phyloP scores from a whole-genome alignment of 2,113 vertebrate genomes.

The Onychostruthus taczanowskii region DNA sequence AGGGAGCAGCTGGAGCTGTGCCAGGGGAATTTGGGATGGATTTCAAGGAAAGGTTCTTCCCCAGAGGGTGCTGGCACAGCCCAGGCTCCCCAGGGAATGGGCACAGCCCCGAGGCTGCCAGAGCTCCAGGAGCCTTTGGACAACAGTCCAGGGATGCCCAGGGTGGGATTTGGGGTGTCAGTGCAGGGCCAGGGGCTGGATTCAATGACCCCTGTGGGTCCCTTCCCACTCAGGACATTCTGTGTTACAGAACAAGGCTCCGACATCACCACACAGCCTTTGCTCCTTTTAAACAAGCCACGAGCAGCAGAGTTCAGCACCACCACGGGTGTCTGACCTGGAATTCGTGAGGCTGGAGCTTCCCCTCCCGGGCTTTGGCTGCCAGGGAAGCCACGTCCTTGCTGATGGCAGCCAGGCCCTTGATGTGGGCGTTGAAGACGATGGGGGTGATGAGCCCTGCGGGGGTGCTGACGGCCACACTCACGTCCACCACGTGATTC shows the following conservation, averaged over 20 bases:
- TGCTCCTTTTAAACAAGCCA: not conserved
- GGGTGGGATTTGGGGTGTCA: not conserved
- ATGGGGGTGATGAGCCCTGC: constrained; percentile 97
- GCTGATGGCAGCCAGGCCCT: constrained; percentile 89
- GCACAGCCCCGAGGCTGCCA: not conserved
- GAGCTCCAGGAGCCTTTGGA: not conserved
- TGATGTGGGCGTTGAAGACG: constrained; percentile 93
- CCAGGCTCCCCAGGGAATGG: not conserved
- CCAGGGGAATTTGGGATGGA: not conserved
- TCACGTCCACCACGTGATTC: constrained; percentile 95
- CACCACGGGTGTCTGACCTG: constrained; percentile 73
- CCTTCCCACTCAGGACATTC: not conserved
- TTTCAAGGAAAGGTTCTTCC: fast-evolving
- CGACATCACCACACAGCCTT: not conserved
- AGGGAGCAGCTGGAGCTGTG: not conserved
- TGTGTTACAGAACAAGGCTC: not conserved
- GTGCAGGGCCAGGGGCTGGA: not conserved
- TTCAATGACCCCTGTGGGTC: not conserved
- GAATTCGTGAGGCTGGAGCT: constrained; percentile 95
- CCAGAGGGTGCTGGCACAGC: not conserved
- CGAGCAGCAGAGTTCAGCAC: not conserved
- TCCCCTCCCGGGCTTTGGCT: constrained; percentile 88
- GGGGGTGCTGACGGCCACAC: constrained; percentile 91
- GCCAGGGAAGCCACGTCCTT: constrained; percentile 85
- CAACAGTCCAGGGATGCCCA: not conserved